Base-by-base conservation (phyloP, 2,797 vertebrate genomes). In the Molossus molossus region DNA sequence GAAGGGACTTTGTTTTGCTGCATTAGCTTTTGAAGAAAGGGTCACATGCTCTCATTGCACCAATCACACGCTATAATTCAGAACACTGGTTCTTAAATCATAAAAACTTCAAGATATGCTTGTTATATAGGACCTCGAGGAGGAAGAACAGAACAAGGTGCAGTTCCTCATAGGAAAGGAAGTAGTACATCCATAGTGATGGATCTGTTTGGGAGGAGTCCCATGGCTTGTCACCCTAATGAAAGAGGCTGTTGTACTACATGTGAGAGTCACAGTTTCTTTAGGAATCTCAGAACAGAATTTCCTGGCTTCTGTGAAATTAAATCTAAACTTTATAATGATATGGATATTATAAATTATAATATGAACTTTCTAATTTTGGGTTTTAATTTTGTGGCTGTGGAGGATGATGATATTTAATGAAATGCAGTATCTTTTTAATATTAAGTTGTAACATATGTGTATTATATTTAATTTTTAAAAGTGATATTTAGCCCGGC, bases 331-430 rank as follows among this genome's bases (percentile, higher is more conserved):
- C 11, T 91, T 93, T 91, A 55, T 72, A 60, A 90, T 87, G 29
- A 70, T 62, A 81, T 40, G 60, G 29, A 69, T 86, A 65, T 81
- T 87, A 90, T 17, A 82, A 85, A 62, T 94, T 45, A 82, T 69
- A 94, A 80, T 64, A 94, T 48, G 37, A 93, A 67, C 76, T 81
- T 96, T 70, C 48, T 79, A 93, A 33, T 25, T 95, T 92, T 84
- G 50, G 50, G 57, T 82, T 92, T 90, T 92, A 73, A 96, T 93
- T 95, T 96, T 75, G 94, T 92, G 48, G 29, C 72, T 72, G 45
- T 67, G n/a, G 27, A 85, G 86, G 80, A 70, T 96, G 85, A 70
- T 85, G 50, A 18, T 67, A 7, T 88, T 84, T 72, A 91, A 70
- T 89, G 89, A 88, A 96, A 81, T 86, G 23, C 5, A 83, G 45